Base-by-base conservation (phyloP, 1,140 invertebrate genomes). In the Riptortus pedestris region DNA sequence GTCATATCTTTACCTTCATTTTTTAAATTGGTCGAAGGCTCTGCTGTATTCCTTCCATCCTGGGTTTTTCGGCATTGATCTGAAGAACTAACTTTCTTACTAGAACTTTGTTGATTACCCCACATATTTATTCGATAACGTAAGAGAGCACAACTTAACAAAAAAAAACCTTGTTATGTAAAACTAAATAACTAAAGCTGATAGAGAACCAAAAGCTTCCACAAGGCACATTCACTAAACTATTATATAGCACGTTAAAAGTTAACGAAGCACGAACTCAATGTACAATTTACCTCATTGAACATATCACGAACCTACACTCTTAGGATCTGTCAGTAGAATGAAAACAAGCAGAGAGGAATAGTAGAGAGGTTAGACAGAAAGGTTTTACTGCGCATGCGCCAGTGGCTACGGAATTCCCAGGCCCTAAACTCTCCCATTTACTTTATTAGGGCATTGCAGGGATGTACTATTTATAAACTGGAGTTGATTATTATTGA, bases 101-200 rank as follows among this genome's bases (percentile, higher is more conserved):
- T 55, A 24, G 51, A 55, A 55, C 51, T 24, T 14, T 55, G 51
- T 12, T 55, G 20, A 16, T 55, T 18, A 24, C 24, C 51, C 51
- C 51, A 55, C 51, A 55, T 55, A 47, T n/a, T n/a, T n/a, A n/a
- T n/a, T n/a, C n/a, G 31, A 38, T 38, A 14, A 14, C 14, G 31
- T 7, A 38, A 38, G 14, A 38, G 14, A 38, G 14, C 5, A 7
- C 31, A 38, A 38, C 5, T 7, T 7, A 38, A 38, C 14, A 14
- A 38, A 38, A 38, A 38, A 38, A 5, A 38, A n/a, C n/a, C n/a
- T n/a, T n/a, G 5, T 38, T 38, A 38, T 5, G 31, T 7, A 14
- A 38, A 38, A 38, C 5, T 14, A 38, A 38, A 14, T 14, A 38
- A 5, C 14, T 5, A 38, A 14, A 38, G 31, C 5, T 7, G 14